These are phyloP conservation scores for Pheucticus melanocephalus DNA, from an alignment of 2,113 vertebrate species.

Conservation along the genomic window DNA sequence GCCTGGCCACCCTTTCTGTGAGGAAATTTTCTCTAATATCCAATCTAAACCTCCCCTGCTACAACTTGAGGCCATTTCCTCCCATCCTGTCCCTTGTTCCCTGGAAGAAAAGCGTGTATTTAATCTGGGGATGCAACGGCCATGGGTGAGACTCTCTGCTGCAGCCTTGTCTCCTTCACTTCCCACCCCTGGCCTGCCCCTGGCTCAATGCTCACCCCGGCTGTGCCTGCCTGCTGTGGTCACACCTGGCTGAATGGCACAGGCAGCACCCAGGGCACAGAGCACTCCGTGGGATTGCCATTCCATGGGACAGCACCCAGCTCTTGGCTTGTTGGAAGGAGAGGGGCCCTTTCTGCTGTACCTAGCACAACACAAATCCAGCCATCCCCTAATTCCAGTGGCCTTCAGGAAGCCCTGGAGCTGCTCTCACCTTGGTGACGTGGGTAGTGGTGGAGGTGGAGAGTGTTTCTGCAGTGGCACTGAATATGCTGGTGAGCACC, in stretches of 20 bases:
- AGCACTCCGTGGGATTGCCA: rapidly evolving
- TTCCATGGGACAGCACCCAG: rapidly evolving
- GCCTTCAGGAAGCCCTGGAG: not conserved
- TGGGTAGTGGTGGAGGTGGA: conserved; percentile 97
- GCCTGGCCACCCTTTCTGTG: not conserved
- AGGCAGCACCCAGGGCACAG: not conserved
- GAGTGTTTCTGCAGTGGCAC: conserved; percentile 87
- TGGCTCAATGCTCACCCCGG: not conserved
- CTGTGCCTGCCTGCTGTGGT: not conserved
- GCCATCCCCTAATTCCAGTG: not conserved
- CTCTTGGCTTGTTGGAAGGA: not conserved
- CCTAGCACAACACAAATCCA: not conserved
- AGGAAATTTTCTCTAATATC: not conserved
- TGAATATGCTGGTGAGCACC: conserved; percentile 76
- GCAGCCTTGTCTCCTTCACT: not conserved
- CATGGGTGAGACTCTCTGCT: not conserved
- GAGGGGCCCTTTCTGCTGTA: not conserved
- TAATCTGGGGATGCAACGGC: not conserved
- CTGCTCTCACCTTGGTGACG: conserved; percentile 92
- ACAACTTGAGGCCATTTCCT: not conserved
- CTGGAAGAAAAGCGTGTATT: not conserved
- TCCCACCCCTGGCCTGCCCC: not conserved
- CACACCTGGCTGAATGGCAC: not conserved
- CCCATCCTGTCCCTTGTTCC: not conserved
- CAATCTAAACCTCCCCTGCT: not conserved